Evolutionary conservation across 1,140 invertebrate species (phyloP).

Genomic region (Goniozus legneri): DNA sequence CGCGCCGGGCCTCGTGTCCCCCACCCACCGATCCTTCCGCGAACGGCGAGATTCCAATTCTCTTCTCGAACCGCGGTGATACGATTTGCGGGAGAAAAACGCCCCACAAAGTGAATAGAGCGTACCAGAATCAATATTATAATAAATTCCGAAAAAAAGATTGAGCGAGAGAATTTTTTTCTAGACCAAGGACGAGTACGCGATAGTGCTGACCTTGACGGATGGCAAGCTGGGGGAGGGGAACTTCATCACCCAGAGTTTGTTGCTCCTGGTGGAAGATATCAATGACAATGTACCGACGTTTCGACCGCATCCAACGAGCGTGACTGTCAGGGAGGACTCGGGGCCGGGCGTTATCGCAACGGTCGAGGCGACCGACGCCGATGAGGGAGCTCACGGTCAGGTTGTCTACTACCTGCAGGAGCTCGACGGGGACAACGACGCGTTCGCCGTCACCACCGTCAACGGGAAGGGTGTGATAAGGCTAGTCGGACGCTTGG

Average conservation of each 20-base stretch:
- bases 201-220: slow-evolving; percentile 82
- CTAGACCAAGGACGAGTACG: slow-evolving; percentile 81
- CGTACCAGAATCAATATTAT: too few species aligned
- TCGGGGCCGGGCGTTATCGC: slow-evolving; percentile 69
- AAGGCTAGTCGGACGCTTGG: slow-evolving; percentile 70
- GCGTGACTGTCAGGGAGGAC: slow-evolving; percentile 77
- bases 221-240: slow-evolving; percentile 83
- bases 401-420: slow-evolving; percentile 76
- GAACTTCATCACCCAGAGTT: slow-evolving; percentile 86
- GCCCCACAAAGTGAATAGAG: too few species aligned
- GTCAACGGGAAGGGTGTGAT: slow-evolving; percentile 85
- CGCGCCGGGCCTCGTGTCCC: too few species aligned
- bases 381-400: slow-evolving; percentile 87
- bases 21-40: too few species aligned
- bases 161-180: too few species aligned
- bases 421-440: slow-evolving; percentile 76
- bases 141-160: too few species aligned
- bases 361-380: slow-evolving; percentile 81
- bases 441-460: slow-evolving; percentile 76
- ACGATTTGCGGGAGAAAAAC: too few species aligned
- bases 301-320: slow-evolving; percentile 80
- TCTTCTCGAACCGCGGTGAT: too few species aligned
- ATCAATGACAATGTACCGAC: slow-evolving; percentile 88
- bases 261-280: slow-evolving; percentile 85
- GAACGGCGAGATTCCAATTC: too few species aligned